Base-by-base conservation (phyloP, 2,113 vertebrate species). In the Myanophis thanlyinensis region DNA sequence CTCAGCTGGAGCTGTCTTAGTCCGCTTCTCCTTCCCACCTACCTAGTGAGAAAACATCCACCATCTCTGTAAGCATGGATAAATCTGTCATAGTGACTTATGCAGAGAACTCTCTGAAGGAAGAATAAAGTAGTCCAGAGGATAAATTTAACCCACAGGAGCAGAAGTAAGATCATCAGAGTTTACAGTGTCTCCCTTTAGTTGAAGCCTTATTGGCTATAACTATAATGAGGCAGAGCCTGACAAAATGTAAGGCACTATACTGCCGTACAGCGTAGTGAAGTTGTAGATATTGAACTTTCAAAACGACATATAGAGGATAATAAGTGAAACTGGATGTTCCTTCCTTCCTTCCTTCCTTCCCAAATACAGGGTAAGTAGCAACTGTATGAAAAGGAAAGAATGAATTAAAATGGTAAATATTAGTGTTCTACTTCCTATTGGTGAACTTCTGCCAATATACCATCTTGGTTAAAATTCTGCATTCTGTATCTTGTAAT, bases 61-160 rank as follows among this genome's bases (percentile, higher is more conserved):
- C 91, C 40, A 51, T 96, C 96, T 97, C 97, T 92, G 97, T 93
- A 94, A 97, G 95, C 93, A 93, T 59, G 95, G 97, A 98, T 98
- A 98, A 98, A 98, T 97, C 98, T 98, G 97, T 98, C 97, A 97
- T 20, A 62, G 53, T 93, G 96, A 97, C 97, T 97, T 97, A 97
- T 94, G 96, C 95, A 96, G 97, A 96, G 94, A 97, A 97, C 95
- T 97, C 97, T 97, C 96, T 49, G 4, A 93, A 97, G 97, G 95
- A 96, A 96, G 93, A 88, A 94, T 97, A 92, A 93, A 96, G 95
- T 85, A 97, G 96, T 94, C 96, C 93, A 96, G 95, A 95, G 94
- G 97, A 97, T 97, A 97, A 97, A 97, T 97, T 96, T 96, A 94
- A 93, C 56, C 92, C 95, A 96, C 95, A 95, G 95, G 97, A 97